Evolutionary conservation across 1,140 invertebrate genomes (phyloP).

Genomic region (Gonioctena quinquepunctata): DNA sequence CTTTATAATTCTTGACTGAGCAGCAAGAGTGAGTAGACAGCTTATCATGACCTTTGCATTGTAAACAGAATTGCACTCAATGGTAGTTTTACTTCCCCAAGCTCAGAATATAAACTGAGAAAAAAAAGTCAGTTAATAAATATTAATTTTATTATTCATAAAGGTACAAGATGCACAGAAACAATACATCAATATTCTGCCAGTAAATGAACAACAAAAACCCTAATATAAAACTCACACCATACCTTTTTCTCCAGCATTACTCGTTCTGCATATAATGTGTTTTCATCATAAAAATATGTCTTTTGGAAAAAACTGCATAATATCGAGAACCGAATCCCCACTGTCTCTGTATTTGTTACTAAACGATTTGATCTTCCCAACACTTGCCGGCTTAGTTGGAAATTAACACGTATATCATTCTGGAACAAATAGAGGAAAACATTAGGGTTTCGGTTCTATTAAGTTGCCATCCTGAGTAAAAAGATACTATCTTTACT

Average conservation of each 20-base stretch:
- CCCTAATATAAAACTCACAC: conserved; percentile 3
- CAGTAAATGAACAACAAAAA: conserved; percentile 6
- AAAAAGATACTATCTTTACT: neutral
- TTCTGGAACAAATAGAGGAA: conserved; percentile 53
- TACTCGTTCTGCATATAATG: conserved; percentile 31
- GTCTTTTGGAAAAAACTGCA: conserved; percentile 18
- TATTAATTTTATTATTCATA: neutral
- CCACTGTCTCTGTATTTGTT: conserved; percentile 28
- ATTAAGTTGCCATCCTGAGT: neutral
- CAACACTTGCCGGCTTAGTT: conserved; percentile 32
- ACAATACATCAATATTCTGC: neutral
- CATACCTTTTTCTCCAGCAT: conserved; percentile 8
- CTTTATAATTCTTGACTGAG: too few relatives aligned
- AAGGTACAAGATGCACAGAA: neutral
- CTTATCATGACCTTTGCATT: too few relatives aligned
- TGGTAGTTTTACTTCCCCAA: too few relatives aligned
- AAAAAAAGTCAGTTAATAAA: neutral
- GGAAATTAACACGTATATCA: conserved; percentile 55
- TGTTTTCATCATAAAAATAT: neutral
- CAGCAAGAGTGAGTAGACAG: too few relatives aligned
- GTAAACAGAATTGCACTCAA: too few relatives aligned
- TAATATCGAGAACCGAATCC: conserved; percentile 46
- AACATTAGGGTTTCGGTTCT: conserved; percentile 54
- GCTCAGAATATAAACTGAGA: too few relatives aligned
- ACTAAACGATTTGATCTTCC: conserved; percentile 25